These are phyloP conservation scores for Eudemis profundana DNA, from an alignment of 2,888 invertebrate genomes.

Conservation along the genomic window DNA sequence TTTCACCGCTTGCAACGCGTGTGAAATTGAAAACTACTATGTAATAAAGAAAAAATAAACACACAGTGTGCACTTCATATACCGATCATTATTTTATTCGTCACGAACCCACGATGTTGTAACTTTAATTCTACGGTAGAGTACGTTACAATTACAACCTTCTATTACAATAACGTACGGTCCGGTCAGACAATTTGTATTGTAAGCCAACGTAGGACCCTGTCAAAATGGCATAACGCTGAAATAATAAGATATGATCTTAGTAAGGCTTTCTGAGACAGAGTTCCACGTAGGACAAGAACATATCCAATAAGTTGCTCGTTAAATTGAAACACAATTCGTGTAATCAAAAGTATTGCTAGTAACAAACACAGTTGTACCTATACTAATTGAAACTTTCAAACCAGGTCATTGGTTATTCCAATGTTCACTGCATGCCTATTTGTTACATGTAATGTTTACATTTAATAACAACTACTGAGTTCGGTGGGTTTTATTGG, in stretches of 20 bases:
- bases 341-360: constrained; percentile 12
- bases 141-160: too few relatives aligned
- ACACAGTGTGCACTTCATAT: neutral
- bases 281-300: neutral
- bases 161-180: constrained; percentile 36
- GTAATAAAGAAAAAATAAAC: neutral
- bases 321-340: constrained; percentile 2
- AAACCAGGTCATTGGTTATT: constrained; percentile 30
- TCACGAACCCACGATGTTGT: constrained; percentile 4
- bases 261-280: neutral
- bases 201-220: neutral
- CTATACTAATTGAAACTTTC: constrained; percentile 21
- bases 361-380: constrained; percentile 8
- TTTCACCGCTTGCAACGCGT: too few relatives aligned
- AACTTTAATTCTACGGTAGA: constrained; percentile 35
- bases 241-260: neutral
- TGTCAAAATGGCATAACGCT: neutral
- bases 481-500: constrained; percentile 48
- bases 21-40: neutral
- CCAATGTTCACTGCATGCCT: constrained; percentile 45
- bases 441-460: constrained; percentile 47
- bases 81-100: constrained; percentile 10
- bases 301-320: neutral
- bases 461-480: constrained; percentile 48
- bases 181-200: neutral